Evolutionary conservation across 2,888 invertebrate genomes (phyloP).

Genomic region (Sialis fuliginosa): DNA sequence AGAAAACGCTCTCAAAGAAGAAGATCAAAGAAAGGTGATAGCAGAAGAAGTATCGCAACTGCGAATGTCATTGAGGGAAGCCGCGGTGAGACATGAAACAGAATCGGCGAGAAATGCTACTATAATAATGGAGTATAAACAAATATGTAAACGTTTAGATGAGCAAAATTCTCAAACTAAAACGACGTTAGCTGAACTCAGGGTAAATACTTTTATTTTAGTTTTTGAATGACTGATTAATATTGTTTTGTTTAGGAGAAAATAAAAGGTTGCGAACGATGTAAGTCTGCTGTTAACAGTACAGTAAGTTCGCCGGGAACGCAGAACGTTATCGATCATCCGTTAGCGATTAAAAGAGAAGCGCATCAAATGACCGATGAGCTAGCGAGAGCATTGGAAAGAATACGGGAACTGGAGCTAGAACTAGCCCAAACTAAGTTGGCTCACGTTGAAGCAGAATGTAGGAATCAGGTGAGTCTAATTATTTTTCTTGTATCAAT

Average conservation of each 20-base stretch:
- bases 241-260: constrained; percentile 20
- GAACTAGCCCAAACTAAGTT: constrained; percentile 94
- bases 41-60: constrained; percentile 35
- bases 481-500: constrained; percentile 1
- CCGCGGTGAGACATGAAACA: constrained; percentile 53
- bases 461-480: constrained; percentile 66
- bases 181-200: constrained; percentile 40
- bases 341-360: neutral
- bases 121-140: constrained; percentile 83
- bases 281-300: constrained; percentile 20
- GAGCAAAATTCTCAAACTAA: constrained; percentile 52
- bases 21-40: constrained; percentile 37
- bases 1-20: constrained; percentile 41
- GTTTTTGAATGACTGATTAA: neutral
- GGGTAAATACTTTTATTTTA: constrained; percentile 29
- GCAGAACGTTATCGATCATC: neutral
- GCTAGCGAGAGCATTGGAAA: constrained; percentile 36
- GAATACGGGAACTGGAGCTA: constrained; percentile 78
- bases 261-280: constrained; percentile 25
- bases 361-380: constrained; percentile 13
- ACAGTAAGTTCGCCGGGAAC: neutral
- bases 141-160: constrained; percentile 77
- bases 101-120: constrained; percentile 57
- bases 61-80: constrained; percentile 58
- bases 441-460: constrained; percentile 92